Evolutionary conservation across 2,888 invertebrate species (phyloP), one percentile per base, ranked within the genome.

Genomic region (Xanthostigma xanthostigma): DNA sequence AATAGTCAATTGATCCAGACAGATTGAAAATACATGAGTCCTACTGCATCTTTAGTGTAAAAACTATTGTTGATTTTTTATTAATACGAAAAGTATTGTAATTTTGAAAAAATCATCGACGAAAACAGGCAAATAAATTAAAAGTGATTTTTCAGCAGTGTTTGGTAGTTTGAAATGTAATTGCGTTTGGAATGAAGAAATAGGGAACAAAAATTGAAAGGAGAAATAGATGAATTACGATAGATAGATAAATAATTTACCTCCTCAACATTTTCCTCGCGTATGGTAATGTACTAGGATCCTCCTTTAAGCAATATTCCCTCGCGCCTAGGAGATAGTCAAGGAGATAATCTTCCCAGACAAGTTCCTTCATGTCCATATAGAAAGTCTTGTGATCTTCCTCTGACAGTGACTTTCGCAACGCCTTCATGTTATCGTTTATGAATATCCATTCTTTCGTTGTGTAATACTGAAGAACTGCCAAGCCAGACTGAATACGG

Each of bases 251-350:
- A 6, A 27, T 35, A 54, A 56, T 71, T 71, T 60, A 80, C 80
- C 76, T 74, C 59, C 63, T 73, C 1, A 81, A 64, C 13, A 81
- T 66, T 50, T 69, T 73, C 53, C 81, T 73, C 0, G 89, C 86
- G 41, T 79, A 73, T 0, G 89, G 86, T 17, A 92, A 60, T 0
- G 84, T 84, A 9, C 79, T 73, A 0, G 82, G 79, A 57, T 84
- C 83, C 57, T 95, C 94, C 53, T 90, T 89, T 49, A 91, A 71
- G 59, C 88, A 84, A 62, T 77, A 93, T 55, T 82, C 79, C 12
- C 93, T 75, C n/a, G 86, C 81, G 0, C 93, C 94, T 53, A 84
- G 72, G 35, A 92, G 78, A 59, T 89, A 89, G 60, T 69, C 73
- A 55, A 74, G 69, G 54, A 87, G 63, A 60, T 81, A 89, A 1